Base-by-base conservation (phyloP, 2,888 invertebrate species). In the Drosophila infuscata region DNA sequence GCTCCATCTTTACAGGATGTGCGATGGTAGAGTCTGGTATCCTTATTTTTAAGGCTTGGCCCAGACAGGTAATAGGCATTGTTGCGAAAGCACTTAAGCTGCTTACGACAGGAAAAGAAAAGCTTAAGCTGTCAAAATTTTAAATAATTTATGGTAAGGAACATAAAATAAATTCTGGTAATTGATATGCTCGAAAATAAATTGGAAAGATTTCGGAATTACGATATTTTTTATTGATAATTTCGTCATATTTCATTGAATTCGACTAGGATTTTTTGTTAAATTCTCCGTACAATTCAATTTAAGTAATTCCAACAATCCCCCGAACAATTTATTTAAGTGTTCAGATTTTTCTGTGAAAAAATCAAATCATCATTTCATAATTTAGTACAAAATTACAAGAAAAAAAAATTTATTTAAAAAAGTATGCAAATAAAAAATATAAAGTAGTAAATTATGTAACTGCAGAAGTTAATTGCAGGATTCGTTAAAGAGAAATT, bases 41-140 rank as follows among this genome's bases (percentile, higher is more conserved):
- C 17, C 20, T 43, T 5, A 17, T 36, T 51, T 57, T 20, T 41
- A n/a, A 1, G 6, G 29, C 1, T 20, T 25, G n/a, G 52, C 51
- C 48, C 62, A 33, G 25, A 33, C 32, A 43, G 53, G 17, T 17
- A 5, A 12, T 20, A 32, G 33, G 36, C 36, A 36, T 56, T 36
- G 46, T 63, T 25, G 15, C 5, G 7, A n/a, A 20, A 38, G 48
- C 36, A 43, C 30, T 38, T 60, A 63, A 76, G 56, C 64, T 30
- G 62, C 41, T 74, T 74, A 62, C 32, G 17, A 17, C n/a, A 38
- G 20, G 15, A 29, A 1, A 36, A 29, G 17, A 38, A 59, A 49
- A 49, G 43, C 62, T 48, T 58, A 43, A 51, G 15, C 46, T 71
- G 60, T 54, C 56, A 62, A 59, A 67, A 63, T 43, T 48, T 52